Base-by-base conservation (phyloP, 92 coral and sea anemone species). In the Palythoa caribaeorum region DNA sequence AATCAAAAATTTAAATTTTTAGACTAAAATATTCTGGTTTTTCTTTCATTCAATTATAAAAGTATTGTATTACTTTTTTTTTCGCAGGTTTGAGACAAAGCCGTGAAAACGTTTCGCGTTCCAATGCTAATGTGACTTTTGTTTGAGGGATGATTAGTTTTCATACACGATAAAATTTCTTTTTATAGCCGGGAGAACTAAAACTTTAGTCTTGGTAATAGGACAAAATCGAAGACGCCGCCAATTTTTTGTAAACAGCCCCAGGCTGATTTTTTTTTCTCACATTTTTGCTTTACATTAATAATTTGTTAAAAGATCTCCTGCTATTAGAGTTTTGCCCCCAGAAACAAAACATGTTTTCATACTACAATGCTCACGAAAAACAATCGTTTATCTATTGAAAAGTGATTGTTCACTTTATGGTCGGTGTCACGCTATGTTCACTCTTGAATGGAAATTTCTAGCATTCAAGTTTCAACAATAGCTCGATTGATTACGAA, bases 401-500 rank as follows among this genome's bases (percentile, higher is more conserved):
- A 81, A 80, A 81, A 20, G 7, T 48, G 59, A 81, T 81, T 81
- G 76, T 81, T 81, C 86, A 66, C 54, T 81, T 81, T 71, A 40
- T 13, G 84, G 73, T 12, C 37, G 12, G 72, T 2, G 57, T 79
- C 84, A 79, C 84, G 57, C 59, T 9, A 66, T 8, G 37, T 79
- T 17, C 69, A 80, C 17, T 1, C 16, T 62, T 80, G 11, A 80
- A 62, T 12, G 57, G 19, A 63, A 20, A n/a, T 21, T 20, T 48
- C 63, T 11, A 1, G 59, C 62, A 60, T 59, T 57, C 44, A 14
- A 71, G 52, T 35, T 66, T 47, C 62, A 38, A 60, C n/a, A 4
- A 60, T 51, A 19, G 48, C 53, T 81, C 75, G 20, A 59, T 68
- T 21, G 86, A 20, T 20, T 48, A 52, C 3, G 63, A 81, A 81